phyloP scores from a whole-genome alignment of 2,797 vertebrate genomes.

The Neopelma chrysocephalum region DNA sequence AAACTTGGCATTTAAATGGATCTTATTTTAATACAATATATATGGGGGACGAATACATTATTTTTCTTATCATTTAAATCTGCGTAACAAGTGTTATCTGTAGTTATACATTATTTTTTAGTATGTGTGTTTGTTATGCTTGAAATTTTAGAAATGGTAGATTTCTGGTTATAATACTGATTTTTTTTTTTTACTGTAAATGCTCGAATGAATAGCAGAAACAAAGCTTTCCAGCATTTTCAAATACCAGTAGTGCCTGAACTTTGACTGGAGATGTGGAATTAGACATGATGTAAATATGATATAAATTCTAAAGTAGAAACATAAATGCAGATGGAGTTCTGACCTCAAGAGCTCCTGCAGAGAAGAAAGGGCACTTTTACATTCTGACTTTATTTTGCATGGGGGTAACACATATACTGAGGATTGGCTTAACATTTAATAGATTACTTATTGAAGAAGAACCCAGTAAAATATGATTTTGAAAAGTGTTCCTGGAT shows the following conservation, averaged over 20 bases:
- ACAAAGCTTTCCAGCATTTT: background rate
- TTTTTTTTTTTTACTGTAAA: background rate
- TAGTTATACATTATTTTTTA: background rate
- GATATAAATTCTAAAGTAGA: background rate
- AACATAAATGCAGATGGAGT: background rate
- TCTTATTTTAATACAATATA: background rate
- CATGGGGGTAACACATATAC: background rate
- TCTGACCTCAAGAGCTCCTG: background rate
- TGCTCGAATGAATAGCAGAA: background rate
- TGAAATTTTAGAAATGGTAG: background rate
- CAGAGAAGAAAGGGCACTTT: background rate
- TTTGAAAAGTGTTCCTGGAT: background rate
- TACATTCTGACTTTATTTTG: background rate
- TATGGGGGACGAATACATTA: background rate
- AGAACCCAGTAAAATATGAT: rapidly evolving
- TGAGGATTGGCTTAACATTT: background rate
- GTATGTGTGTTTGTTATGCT: background rate
- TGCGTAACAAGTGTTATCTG: background rate
- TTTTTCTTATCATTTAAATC: background rate
- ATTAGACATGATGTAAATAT: background rate
- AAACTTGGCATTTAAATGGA: background rate
- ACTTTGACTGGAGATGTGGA: background rate
- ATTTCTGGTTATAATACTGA: background rate
- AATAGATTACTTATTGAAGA: background rate
- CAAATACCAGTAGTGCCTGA: background rate